These are phyloP conservation scores for Rhinoptilus africanus DNA, from an alignment of 2,113 vertebrate species.

Conservation along the genomic window DNA sequence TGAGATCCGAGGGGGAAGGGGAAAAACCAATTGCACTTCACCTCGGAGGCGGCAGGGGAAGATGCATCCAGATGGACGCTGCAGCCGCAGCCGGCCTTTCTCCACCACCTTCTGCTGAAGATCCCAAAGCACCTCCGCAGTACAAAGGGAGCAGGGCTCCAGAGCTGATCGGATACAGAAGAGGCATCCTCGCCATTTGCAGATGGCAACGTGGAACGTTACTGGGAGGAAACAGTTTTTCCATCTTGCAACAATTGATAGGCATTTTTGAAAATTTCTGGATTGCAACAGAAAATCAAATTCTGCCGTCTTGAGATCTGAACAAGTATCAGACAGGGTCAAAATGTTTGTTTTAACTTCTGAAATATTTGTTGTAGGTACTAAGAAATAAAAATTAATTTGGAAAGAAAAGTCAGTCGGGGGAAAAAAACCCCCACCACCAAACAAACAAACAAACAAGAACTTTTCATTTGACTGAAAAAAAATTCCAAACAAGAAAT, in stretches of 20 bases:
- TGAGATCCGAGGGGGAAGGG: not conserved
- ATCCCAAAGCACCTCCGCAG: not conserved
- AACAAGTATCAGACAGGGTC: not conserved
- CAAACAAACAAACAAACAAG: not conserved
- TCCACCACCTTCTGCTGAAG: not conserved
- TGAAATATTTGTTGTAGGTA: not conserved
- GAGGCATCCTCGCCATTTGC: not conserved
- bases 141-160: not conserved
- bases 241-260: not conserved
- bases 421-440: not conserved
- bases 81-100: not conserved
- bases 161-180: not conserved
- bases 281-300: not conserved
- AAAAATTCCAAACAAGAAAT: not conserved
- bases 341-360: not conserved
- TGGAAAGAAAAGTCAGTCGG: not conserved
- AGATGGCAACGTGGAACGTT: rapidly evolving
- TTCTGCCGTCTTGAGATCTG: not conserved
- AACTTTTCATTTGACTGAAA: not conserved
- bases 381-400: not conserved
- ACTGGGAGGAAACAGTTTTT: not conserved
- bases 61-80: not conserved
- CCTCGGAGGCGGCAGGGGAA: not conserved
- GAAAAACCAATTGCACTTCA: slow-evolving; percentile 38
- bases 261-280: not conserved